These are phyloP conservation scores for Cynopterus brachyotis DNA, from an alignment of 2,113 vertebrate genomes.

Conservation along the genomic window DNA sequence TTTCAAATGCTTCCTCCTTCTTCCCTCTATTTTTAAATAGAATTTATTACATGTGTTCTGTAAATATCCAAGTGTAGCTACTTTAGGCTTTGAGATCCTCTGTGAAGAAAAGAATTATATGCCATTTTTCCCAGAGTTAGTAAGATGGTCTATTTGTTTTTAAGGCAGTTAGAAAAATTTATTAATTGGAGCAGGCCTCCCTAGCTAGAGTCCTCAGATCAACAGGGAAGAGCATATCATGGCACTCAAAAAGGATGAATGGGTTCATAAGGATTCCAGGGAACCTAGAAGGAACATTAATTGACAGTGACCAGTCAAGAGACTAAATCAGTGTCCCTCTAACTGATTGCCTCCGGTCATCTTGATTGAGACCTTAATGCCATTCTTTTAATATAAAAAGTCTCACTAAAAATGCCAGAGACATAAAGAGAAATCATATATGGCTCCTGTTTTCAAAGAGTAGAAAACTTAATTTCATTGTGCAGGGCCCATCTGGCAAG, in stretches of 20 bases:
- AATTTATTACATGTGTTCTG: not conserved
- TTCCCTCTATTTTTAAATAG: not conserved
- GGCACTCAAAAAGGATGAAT: not conserved
- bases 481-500: not conserved
- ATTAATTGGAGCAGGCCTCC: not conserved
- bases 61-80: not conserved
- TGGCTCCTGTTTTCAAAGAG: not conserved
- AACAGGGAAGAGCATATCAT: not conserved
- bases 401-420: not conserved
- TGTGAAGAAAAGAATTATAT: not conserved
- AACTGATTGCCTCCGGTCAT: not conserved
- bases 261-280: not conserved
- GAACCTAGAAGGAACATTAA: not conserved
- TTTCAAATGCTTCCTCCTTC: not conserved
- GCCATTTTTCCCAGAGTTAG: not conserved
- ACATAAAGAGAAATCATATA: not conserved
- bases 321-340: not conserved
- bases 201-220: not conserved
- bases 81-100: not conserved
- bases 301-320: not conserved
- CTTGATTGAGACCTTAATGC: not conserved
- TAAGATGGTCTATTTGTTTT: not conserved
- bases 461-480: not conserved
- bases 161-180: not conserved
- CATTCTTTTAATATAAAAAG: not conserved